phyloP scores from a whole-genome alignment of 2,113 vertebrate genomes.

The Gnathonemus longibarbis region DNA sequence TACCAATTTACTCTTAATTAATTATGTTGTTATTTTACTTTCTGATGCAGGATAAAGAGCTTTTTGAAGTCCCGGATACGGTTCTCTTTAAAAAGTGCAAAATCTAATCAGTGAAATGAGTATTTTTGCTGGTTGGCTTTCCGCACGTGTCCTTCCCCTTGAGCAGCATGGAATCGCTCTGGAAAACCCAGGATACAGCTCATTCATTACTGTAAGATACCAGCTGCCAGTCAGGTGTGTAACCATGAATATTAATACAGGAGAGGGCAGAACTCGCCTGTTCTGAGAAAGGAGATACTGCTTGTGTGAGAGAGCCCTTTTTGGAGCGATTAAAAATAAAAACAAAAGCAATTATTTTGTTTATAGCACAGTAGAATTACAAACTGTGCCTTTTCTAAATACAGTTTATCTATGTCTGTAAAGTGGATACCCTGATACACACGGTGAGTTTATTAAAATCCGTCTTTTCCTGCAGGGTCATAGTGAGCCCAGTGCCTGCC shows the following conservation, averaged over 20 bases:
- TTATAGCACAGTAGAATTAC: not conserved
- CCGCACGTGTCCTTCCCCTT: not conserved
- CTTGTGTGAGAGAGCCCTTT: not conserved
- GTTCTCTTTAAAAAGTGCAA: not conserved
- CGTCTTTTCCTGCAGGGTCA: not conserved
- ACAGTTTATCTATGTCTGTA: not conserved
- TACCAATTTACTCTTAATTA: not conserved
- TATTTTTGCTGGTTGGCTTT: not conserved
- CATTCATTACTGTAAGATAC: not conserved
- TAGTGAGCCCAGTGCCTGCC: not conserved
- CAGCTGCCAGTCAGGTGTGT: not conserved
- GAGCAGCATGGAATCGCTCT: not conserved
- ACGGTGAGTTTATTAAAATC: not conserved
- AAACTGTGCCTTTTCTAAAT: not conserved
- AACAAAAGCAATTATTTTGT: constrained; percentile 5
- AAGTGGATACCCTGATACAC: not conserved
- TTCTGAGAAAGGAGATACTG: not conserved
- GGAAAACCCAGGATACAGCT: not conserved
- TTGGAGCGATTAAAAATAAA: not conserved
- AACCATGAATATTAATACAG: not conserved
- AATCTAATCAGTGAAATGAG: not conserved
- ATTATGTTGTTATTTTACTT: not conserved
- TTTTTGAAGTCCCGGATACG: not conserved
- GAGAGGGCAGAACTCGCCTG: not conserved
- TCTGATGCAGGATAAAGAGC: not conserved